phyloP scores from a whole-genome alignment of 35 echinoderm and acorn worm species.

The Stichopus chloronotus region DNA sequence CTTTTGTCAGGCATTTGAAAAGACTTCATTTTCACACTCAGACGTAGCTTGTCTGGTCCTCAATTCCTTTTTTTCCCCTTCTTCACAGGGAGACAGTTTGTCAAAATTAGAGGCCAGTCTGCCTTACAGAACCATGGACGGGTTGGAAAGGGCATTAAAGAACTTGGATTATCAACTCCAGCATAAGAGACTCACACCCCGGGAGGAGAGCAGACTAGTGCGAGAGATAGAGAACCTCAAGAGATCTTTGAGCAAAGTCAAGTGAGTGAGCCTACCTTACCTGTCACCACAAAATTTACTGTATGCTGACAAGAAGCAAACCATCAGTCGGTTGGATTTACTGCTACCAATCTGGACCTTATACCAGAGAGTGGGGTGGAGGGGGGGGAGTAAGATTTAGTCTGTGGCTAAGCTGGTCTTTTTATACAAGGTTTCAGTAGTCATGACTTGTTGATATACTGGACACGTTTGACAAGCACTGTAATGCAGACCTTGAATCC shows the following conservation, averaged over 20 bases:
- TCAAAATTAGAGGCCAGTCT: constrained; percentile 75
- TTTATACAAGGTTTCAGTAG: no score
- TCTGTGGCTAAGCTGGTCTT: no score
- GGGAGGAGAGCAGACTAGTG: constrained; percentile 78
- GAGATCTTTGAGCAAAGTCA: constrained; percentile 74
- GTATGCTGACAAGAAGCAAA: not conserved
- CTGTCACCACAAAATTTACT: not conserved
- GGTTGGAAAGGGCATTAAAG: constrained; percentile 66
- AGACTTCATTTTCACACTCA: no score
- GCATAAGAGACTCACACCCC: constrained; percentile 64
- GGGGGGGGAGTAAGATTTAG: no score
- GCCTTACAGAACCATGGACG: constrained; percentile 59
- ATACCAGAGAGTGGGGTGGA: no score
- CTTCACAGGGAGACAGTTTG: constrained; percentile 68
- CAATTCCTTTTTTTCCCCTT: not conserved
- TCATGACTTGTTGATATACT: no score
- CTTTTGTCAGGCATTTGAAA: no score
- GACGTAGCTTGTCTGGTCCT: no score
- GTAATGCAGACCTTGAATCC: no score
- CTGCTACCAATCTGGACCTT: no score
- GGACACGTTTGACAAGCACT: no score
- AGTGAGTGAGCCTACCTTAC: constrained; percentile 32
- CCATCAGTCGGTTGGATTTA: not conserved
- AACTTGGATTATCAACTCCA: constrained; percentile 76
- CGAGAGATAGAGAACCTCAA: constrained; percentile 72